Evolutionary conservation across 2,888 invertebrate genomes (phyloP), one percentile per base, ranked within the genome.

Genomic region (Calameuta filiformis): DNA sequence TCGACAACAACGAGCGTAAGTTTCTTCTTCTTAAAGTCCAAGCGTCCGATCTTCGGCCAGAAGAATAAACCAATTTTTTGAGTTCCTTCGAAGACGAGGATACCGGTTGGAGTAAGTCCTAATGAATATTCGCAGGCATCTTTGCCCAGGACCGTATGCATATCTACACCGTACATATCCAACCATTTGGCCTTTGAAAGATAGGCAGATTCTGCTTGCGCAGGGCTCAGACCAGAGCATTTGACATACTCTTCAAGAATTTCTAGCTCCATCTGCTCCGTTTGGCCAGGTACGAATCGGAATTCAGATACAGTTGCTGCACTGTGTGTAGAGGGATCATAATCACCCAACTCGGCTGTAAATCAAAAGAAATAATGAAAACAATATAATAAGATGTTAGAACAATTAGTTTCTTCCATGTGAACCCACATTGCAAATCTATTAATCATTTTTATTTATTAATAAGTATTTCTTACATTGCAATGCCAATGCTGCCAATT

Each of bases 151-250:
- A 99, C 99, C 84, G 95, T 97, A 91, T 99, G 99, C 97, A 98
- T 98, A 90, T 99, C 99, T 77, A 99, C 99, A 79, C 99, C 99
- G 92, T 99, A 99, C 97, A 98, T 97, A 92, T 99, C 99, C 85
- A 99, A 92, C 97, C 98, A 98, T 92, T 99, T 99, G 12, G 96
- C 98, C 92, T 98, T 99, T 91, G 98, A 98, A 77, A 99, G 93
- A 92, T 97, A 99, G 86, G 96, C 96, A 75, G 97, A 95, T 93
- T 99, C 99, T 69, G 99, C 98, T 92, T 97, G 97, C 0, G 99
- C 99, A 23, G 99, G 99, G 35, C 96, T 97, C 81, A 98, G 94
- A 1, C 98, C 98, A 82, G 95, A 94, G 87, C 95, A 95, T 88
- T 96, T 96, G 90, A 96, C 97, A 92, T 95, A 99, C 90, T 98